Conservation (phyloP, 2,113 vertebrate genomes). For the Psammodynastes pulverulentus region DNA sequence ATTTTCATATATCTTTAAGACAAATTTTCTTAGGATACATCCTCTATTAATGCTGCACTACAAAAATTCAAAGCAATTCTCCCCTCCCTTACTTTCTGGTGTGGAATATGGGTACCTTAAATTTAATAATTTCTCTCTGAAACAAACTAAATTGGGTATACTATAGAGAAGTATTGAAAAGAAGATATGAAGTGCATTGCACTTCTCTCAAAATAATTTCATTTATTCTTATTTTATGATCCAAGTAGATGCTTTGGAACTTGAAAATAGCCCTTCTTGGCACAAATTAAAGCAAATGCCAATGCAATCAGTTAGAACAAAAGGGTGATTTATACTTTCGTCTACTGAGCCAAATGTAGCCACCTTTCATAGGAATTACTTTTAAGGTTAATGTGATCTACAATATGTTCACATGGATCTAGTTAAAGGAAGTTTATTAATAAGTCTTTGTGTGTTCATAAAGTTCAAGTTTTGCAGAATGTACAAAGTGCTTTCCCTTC, state of each 20-base stretch:
- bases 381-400: not conserved
- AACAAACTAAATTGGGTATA: not conserved
- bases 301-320: not conserved
- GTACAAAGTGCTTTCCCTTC: not conserved
- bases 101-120: not conserved
- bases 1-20: not conserved
- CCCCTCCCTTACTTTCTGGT: not conserved
- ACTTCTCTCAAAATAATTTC: not conserved
- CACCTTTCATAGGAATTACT: not conserved
- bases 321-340: not conserved
- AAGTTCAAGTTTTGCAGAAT: not conserved
- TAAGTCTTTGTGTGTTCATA: not conserved
- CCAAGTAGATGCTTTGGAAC: not conserved
- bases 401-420: not conserved
- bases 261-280: not conserved
- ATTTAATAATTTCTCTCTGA: not conserved
- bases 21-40: not conserved
- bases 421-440: not conserved
- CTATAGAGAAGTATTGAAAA: not conserved
- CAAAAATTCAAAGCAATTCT: not conserved
- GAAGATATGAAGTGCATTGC: not conserved
- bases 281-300: not conserved
- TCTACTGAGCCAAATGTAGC: not conserved
- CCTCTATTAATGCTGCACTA: not conserved
- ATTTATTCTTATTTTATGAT: not conserved